Evolutionary conservation across 2,113 vertebrate species (phyloP).

Genomic region (Sylvilagus bachmani): DNA sequence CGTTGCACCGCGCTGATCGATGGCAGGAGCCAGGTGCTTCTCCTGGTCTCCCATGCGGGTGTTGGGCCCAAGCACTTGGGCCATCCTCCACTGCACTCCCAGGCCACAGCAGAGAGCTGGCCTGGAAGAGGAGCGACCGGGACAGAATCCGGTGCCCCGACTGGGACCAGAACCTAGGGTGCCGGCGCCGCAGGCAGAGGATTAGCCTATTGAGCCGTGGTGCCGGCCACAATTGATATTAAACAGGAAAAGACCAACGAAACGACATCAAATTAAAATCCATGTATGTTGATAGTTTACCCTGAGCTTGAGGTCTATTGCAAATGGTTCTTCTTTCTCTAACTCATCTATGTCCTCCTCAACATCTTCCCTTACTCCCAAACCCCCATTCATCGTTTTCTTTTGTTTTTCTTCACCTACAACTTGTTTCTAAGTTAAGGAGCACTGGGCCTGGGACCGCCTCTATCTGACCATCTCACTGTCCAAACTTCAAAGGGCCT

Average conservation of each 20-base stretch:
- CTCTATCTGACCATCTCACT: not conserved
- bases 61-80: too few species aligned
- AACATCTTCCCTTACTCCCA: not conserved
- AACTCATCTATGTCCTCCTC: not conserved
- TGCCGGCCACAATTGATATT: not conserved
- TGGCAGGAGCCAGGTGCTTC: too few species aligned
- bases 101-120: too few species aligned
- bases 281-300: not conserved
- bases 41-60: too few species aligned
- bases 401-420: not conserved
- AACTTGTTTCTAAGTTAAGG: not conserved
- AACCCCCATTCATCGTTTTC: not conserved
- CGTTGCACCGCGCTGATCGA: too few species aligned
- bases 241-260: not conserved
- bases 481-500: not conserved
- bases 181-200: too few species aligned
- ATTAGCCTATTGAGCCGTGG: too few species aligned
- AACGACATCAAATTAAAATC: not conserved
- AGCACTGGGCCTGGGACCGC: not conserved
- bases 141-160: too few species aligned
- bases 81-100: too few species aligned
- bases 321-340: not conserved
- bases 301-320: not conserved
- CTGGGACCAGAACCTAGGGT: too few species aligned
- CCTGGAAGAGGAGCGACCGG: too few species aligned